Evolutionary conservation across 1,140 invertebrate genomes (phyloP).

Genomic region (Heliconius hewitsoni): DNA sequence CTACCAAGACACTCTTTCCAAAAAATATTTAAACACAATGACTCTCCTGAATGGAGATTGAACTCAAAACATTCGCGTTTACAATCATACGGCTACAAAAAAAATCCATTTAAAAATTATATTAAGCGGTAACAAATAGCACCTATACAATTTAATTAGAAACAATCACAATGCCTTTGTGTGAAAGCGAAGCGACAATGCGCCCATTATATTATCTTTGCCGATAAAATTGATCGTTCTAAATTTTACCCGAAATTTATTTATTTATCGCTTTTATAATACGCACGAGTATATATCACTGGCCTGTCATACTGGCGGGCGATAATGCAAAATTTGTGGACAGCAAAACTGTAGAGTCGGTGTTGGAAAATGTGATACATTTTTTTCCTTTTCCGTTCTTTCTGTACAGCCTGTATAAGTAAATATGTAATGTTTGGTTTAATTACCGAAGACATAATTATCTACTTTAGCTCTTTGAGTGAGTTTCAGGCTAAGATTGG

Average conservation of each 20-base stretch:
- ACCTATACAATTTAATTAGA: slow-evolving; percentile 30
- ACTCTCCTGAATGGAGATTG: too few relatives aligned
- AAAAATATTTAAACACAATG: too few relatives aligned
- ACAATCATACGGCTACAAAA: not conserved
- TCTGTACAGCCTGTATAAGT: not conserved
- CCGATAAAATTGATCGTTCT: slow-evolving; percentile 72
- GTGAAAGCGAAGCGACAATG: slow-evolving; percentile 44
- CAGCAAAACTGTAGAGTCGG: slow-evolving; percentile 46
- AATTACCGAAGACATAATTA: too few relatives aligned
- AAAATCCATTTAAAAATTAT: not conserved
- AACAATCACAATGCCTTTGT: slow-evolving; percentile 31
- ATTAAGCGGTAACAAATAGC: not conserved
- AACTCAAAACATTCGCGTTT: too few relatives aligned
- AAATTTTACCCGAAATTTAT: slow-evolving; percentile 75
- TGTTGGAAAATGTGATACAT: not conserved
- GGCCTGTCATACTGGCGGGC: slow-evolving; percentile 70
- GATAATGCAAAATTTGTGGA: slow-evolving; percentile 77
- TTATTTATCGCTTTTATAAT: slow-evolving; percentile 80
- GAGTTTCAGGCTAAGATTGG: too few relatives aligned
- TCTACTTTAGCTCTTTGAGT: too few relatives aligned
- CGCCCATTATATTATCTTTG: slow-evolving; percentile 65
- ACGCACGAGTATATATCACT: slow-evolving; percentile 76
- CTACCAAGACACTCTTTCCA: too few relatives aligned
- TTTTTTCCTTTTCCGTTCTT: not conserved
- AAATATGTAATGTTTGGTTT: too few relatives aligned